Evolutionary conservation across 2,797 vertebrate species (phyloP).

Genomic region (Scyliorhinus canicula): DNA sequence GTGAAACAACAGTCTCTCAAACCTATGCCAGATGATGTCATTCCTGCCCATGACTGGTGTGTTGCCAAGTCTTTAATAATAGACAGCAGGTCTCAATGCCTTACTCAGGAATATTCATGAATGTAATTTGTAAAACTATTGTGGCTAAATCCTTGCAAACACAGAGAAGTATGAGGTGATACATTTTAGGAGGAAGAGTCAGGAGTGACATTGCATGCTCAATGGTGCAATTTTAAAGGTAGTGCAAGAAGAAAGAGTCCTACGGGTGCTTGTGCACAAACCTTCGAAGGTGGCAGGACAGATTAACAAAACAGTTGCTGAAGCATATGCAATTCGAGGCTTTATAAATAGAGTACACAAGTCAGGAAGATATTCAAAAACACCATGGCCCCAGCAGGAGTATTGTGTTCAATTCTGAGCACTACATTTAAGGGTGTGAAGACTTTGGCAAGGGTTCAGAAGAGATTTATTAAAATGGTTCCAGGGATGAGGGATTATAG

Average conservation of each 20-base stretch:
- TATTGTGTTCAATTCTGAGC: too few species aligned
- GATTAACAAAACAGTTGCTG: background rate
- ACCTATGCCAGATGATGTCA: background rate
- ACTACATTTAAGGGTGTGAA: too few species aligned
- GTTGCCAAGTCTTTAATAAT: background rate
- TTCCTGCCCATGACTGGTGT: background rate
- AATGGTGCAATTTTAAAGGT: background rate
- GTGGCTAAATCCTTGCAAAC: background rate
- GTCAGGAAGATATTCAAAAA: background rate
- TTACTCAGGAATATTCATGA: background rate
- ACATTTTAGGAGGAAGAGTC: background rate
- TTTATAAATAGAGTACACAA: background rate
- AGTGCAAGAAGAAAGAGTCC: background rate
- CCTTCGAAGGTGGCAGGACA: background rate
- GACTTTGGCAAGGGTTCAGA: background rate
- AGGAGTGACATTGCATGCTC: background rate
- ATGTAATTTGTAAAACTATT: background rate
- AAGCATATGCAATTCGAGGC: background rate
- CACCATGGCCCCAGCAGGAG: background rate
- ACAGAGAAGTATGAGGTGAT: background rate
- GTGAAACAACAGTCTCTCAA: background rate
- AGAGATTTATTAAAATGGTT: background rate
- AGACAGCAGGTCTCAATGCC: background rate
- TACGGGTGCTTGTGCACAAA: too few species aligned
- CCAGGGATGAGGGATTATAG: background rate